These are phyloP conservation scores for Haliclona indistincta DNA, from an alignment of 37 sponge, comb jelly and placozoan species.

Conservation along the genomic window DNA sequence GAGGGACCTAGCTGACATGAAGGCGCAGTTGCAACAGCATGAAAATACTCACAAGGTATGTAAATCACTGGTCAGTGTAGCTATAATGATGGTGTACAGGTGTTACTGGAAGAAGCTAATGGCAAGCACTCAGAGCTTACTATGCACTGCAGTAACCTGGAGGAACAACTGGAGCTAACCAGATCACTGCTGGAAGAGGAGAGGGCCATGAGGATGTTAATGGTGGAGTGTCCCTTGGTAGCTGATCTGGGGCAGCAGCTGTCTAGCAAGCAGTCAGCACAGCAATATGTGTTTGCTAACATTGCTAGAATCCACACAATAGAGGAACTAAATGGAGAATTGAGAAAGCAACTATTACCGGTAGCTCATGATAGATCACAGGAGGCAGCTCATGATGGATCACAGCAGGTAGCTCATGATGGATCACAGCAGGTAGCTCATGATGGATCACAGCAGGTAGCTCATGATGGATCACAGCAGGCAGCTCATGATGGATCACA, in stretches of 20 bases:
- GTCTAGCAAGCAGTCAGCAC: background rate
- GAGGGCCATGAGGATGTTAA: conserved; percentile 5
- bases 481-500: background rate
- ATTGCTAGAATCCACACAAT: conserved; percentile 62
- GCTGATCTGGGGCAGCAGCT: background rate
- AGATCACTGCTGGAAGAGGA: conserved; percentile 27
- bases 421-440: background rate
- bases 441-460: background rate
- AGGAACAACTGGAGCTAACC: background rate
- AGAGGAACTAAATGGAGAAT: conserved; percentile 76
- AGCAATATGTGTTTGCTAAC: conserved; percentile 65
- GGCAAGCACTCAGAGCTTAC: conserved; percentile 18
- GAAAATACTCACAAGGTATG: too few relatives aligned
- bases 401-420: too few relatives aligned
- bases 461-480: background rate
- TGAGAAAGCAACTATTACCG: conserved; percentile 25
- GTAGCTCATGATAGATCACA: background rate
- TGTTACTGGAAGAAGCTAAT: background rate
- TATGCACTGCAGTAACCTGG: background rate
- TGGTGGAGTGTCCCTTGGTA: conserved; percentile 64
- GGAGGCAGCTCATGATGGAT: background rate
- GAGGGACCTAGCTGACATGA: conserved; percentile 22
- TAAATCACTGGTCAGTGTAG: too few relatives aligned
- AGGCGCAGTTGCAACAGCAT: conserved; percentile 17
- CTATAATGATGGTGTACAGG: background rate